Evolutionary conservation across 2,113 vertebrate species (phyloP).

Genomic region (Eidolon helvum): DNA sequence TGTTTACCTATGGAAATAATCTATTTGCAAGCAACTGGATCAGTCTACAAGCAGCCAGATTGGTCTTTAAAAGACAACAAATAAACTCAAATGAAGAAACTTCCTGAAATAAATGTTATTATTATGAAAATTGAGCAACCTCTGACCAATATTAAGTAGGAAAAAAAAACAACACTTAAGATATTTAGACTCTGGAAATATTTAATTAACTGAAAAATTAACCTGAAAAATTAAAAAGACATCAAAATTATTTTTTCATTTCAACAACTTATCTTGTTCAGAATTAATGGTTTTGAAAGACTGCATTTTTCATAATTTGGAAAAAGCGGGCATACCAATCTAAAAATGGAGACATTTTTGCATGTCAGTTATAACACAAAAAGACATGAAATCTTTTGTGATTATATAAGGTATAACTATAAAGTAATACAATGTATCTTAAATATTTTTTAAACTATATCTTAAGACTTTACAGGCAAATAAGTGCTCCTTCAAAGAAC

Average conservation of each 20-base stretch:
- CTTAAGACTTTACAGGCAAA: neutral
- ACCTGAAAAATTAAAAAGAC: neutral
- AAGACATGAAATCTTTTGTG: neutral
- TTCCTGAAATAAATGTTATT: neutral
- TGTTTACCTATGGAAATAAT: neutral
- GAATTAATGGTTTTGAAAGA: conserved; percentile 29
- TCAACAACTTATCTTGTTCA: neutral
- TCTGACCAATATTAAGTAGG: neutral
- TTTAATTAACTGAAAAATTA: neutral
- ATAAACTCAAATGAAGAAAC: neutral
- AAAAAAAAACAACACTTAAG: neutral
- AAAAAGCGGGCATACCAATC: neutral
- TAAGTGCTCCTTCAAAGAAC: neutral
- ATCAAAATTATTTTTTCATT: neutral
- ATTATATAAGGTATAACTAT: neutral
- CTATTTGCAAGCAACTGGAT: neutral
- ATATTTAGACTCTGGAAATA: neutral
- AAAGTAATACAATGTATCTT: neutral
- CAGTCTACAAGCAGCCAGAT: neutral
- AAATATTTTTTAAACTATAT: neutral
- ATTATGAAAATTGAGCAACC: neutral
- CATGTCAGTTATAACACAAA: conserved; percentile 32
- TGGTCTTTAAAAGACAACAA: neutral
- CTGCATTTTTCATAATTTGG: neutral
- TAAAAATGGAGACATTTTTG: conserved; percentile 45